Percentiles rank a stretch among this genome's conserved stretches.
These are phyloP conservation scores for Sinotaia quadrata DNA, from an alignment of 2,888 invertebrate species.

Conservation along the genomic window DNA sequence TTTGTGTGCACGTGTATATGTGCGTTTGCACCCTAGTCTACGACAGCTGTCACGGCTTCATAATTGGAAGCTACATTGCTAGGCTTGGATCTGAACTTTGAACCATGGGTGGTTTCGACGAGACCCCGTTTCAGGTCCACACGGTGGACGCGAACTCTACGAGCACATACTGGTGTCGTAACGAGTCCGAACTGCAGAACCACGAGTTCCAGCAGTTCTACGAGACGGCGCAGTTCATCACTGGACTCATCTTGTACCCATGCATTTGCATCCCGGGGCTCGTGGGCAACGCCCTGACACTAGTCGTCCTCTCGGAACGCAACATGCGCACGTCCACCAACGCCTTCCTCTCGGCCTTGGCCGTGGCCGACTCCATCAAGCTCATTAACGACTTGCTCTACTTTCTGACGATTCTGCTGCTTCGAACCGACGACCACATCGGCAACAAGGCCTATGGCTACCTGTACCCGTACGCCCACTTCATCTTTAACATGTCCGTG, in stretches of 20 bases:
- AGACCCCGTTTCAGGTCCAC: no score
- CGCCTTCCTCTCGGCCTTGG: constrained; percentile 64
- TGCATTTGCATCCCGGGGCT: constrained; percentile 64
- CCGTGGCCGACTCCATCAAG: constrained; percentile 67
- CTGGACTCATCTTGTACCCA: constrained; percentile 67
- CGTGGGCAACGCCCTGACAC: constrained; percentile 64
- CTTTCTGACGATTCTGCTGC: constrained; percentile 62
- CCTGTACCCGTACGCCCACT: constrained; percentile 70
- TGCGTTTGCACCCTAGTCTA: no score
- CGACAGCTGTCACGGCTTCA: no score
- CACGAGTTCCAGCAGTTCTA: constrained; percentile 22
- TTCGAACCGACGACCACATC: constrained; percentile 49
- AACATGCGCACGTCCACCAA: constrained; percentile 69
- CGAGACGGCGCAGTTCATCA: constrained; percentile 56
- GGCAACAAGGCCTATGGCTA: constrained; percentile 63
- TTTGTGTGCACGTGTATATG: no score
- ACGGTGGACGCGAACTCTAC: no score
- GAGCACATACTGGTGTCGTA: constrained; percentile 22
- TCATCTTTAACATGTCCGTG: constrained; percentile 64
- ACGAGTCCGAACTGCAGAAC: constrained; percentile 17
- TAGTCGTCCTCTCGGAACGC: constrained; percentile 63
- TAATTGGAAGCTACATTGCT: no score
- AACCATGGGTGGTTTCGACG: no score
- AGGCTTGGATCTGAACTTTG: no score
- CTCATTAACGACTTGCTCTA: constrained; percentile 68